These are phyloP conservation scores for Caranx melampygus DNA, from an alignment of 2,113 vertebrate genomes.

Conservation along the genomic window DNA sequence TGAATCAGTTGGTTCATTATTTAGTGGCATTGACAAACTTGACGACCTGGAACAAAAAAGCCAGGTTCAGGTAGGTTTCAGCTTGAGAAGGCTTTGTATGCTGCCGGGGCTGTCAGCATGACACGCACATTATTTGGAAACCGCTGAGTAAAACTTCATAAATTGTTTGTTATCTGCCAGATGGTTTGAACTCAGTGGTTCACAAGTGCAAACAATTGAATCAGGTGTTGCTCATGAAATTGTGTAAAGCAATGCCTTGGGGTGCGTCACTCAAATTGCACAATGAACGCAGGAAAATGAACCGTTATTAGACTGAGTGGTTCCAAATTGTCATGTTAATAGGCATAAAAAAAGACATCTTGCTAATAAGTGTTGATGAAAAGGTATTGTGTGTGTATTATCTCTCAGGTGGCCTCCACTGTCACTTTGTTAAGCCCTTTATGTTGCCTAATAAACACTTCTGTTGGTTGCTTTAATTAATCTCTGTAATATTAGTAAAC, in stretches of 20 bases:
- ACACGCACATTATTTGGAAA: neutral
- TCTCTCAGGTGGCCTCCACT: constrained; percentile 34
- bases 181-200: neutral
- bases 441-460: constrained; percentile 47
- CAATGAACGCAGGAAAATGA: constrained; percentile 2
- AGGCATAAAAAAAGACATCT: neutral
- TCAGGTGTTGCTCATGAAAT: neutral
- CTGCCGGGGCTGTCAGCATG: neutral
- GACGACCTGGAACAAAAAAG: too few relatives aligned
- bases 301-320: constrained; percentile 24
- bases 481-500: constrained; percentile 42
- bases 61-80: too few relatives aligned
- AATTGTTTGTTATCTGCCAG: neutral
- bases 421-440: constrained; percentile 42
- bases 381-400: constrained; percentile 38
- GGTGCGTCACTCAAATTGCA: neutral
- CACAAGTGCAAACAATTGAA: constrained; percentile 1
- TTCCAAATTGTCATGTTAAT: constrained; percentile 22
- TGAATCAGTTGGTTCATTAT: too few relatives aligned
- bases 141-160: neutral
- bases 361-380: constrained; percentile 56
- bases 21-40: too few relatives aligned
- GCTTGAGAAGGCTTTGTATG: too few relatives aligned
- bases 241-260: neutral
- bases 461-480: constrained; percentile 56